Evolutionary conservation across 2,797 vertebrate genomes (phyloP), one percentile per base, ranked within the genome.

Genomic region (Hephaestus fuliginosus): DNA sequence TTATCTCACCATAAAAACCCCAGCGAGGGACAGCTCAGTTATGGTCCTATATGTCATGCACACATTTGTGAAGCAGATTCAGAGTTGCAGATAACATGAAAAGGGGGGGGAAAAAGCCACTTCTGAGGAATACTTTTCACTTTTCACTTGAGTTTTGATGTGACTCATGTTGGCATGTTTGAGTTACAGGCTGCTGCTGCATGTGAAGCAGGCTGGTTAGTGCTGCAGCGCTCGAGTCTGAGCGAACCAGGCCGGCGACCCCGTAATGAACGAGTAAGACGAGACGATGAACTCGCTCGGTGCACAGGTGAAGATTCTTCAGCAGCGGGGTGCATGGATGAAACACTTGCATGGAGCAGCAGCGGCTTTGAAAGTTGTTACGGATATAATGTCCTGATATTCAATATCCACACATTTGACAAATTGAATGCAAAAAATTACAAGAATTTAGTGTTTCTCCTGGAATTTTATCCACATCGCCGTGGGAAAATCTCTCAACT

Each of bases 1-100:
- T 91, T 84, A 92, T 93, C 91, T 89, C 80, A 12, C 55, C 71
- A 82, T 86, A 86, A 89, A 90, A 89, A 74, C 55, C 69, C 69
- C 81, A 67, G 55, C 0, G 73, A 80, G 71, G 76, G 62, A 82
- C 74, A 20, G 57, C 75, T 77, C 68, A 6, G 53, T 62, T 62
- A n/a, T 78, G 74, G 69, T 25, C 25, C 25, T 25, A 25, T 25
- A 85, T 28, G 79, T 90, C 83, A 74, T 80, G 84, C 75, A 48
- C 81, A 88, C 85, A 76, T 88, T 90, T 85, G 72, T 66, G 57
- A 53, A 81, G 82, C 84, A 89, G 83, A 83, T 74, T 75, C 68
- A 73, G 64, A 78, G 64, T 17, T 68, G 57, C 43, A 51, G 79
- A 87, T 82, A 70, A 74, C 63, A 74, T 39, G 66, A 48, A 77